Conservation (phyloP, 2,888 invertebrate genomes). For the Stomorhina lunata region DNA sequence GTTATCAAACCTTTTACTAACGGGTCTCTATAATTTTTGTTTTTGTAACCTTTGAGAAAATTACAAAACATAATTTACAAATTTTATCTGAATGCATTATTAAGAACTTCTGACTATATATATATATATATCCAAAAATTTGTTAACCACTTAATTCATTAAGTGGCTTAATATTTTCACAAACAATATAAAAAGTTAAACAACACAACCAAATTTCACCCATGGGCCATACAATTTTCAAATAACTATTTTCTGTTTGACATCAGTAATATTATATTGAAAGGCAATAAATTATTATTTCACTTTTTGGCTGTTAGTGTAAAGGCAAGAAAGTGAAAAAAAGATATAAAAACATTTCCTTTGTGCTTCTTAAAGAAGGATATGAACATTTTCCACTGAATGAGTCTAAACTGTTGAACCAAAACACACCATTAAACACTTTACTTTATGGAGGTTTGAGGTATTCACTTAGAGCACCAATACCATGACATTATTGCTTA, state of each 20-base stretch:
- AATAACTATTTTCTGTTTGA: not conserved
- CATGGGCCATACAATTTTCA: not conserved
- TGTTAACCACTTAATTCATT: no score
- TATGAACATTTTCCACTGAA: no score
- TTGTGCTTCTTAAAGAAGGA: no score
- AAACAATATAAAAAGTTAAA: not conserved
- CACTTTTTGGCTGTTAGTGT: not conserved
- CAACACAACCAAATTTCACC: not conserved
- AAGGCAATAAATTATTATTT: constrained; percentile 19
- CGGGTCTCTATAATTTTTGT: no score
- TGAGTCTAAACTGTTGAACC: not conserved
- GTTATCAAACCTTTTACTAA: no score
- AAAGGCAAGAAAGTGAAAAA: not conserved
- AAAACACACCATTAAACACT: not conserved
- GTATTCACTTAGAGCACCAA: not conserved
- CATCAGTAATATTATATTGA: not conserved
- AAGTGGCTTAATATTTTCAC: no score
- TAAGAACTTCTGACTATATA: no score
- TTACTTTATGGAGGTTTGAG: not conserved
- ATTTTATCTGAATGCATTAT: no score
- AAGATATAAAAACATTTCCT: not conserved
- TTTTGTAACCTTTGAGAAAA: no score
- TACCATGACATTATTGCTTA: not conserved
- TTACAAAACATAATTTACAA: no score
- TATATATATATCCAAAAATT: no score